A percentile compares a stretch with the other conserved stretches of the same genome.
phyloP scores from a whole-genome alignment of 2,797 vertebrate species.

The Sarcoramphus papa region DNA sequence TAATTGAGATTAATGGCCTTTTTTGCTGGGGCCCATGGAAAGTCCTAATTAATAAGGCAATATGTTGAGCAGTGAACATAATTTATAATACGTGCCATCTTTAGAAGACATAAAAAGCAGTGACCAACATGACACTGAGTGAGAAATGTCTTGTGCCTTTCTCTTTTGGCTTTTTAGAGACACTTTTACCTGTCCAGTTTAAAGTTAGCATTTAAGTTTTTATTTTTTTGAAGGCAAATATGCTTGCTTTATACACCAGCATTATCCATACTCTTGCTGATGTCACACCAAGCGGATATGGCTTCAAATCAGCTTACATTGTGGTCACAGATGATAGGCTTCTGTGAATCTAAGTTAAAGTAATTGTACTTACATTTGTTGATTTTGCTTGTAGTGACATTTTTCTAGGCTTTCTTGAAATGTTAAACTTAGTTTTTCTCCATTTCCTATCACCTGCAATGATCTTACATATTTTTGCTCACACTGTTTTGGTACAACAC shows the following conservation, averaged over 20 bases:
- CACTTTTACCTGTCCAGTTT: background rate
- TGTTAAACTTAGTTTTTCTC: background rate
- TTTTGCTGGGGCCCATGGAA: background rate
- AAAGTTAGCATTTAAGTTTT: background rate
- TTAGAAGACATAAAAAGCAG: background rate
- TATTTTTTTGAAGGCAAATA: background rate
- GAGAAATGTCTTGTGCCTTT: background rate
- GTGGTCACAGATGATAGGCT: background rate
- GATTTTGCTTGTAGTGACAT: background rate
- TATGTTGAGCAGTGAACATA: background rate
- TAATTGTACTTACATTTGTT: background rate
- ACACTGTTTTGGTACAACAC: fast-evolving
- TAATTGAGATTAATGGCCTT: background rate
- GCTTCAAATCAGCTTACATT: background rate
- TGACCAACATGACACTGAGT: background rate
- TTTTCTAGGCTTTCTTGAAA: background rate
- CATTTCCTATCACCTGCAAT: background rate
- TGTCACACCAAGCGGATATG: background rate
- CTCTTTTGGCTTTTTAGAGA: background rate
- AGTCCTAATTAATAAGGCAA: background rate
- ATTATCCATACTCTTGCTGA: background rate
- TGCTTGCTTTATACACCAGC: background rate
- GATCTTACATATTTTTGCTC: background rate
- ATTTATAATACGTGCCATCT: background rate
- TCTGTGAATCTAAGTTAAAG: background rate